Percentiles rank a stretch among this genome's conserved stretches.
Conservation (phyloP, 92 coral and sea anemone genomes). For the Actinernus sp. region DNA sequence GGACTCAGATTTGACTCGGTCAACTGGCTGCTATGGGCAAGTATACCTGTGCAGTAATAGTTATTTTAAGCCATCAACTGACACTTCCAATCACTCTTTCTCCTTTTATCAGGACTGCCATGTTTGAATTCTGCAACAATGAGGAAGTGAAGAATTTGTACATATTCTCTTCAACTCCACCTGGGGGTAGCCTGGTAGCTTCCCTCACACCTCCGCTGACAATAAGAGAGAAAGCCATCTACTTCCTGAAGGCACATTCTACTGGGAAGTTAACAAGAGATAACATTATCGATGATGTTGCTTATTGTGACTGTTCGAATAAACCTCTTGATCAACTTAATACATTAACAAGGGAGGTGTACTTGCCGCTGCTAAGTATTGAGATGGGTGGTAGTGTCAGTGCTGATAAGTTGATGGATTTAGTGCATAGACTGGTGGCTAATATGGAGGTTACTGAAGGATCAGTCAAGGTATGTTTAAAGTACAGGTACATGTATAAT, state of each 20-base stretch:
- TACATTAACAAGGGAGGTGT: conserved; percentile 86
- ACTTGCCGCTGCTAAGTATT: conserved; percentile 93
- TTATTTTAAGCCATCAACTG: too few species aligned
- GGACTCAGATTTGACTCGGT: too few species aligned
- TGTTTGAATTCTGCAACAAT: conserved; percentile 99
- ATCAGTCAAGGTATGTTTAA: conserved; percentile 79
- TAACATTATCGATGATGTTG: conserved; percentile 90
- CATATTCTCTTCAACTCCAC: conserved; percentile 66
- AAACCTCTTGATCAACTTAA: conserved; percentile 77
- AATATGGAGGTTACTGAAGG: conserved; percentile 92
- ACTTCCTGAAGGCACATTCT: conserved; percentile 76
- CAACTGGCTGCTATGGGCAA: too few species aligned
- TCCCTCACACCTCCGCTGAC: conserved; percentile 85
- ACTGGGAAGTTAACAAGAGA: conserved; percentile 89
- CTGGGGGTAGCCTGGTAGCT: conserved; percentile 83
- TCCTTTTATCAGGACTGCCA: conserved; percentile 72
- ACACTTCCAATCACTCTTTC: too few species aligned
- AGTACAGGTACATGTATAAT: too few species aligned
- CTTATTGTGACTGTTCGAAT: conserved; percentile 93
- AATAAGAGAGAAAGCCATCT: conserved; percentile 91
- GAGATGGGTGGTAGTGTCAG: conserved; percentile 99
- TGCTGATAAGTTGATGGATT: conserved; percentile 98
- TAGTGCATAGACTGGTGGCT: conserved; percentile 93
- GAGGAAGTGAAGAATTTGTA: conserved; percentile 87
- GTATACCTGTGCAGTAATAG: too few species aligned